A percentile compares a stretch with the other conserved stretches of the same genome.
Evolutionary conservation across 2,113 vertebrate species (phyloP).

Genomic region (Peromyscus maniculatus): DNA sequence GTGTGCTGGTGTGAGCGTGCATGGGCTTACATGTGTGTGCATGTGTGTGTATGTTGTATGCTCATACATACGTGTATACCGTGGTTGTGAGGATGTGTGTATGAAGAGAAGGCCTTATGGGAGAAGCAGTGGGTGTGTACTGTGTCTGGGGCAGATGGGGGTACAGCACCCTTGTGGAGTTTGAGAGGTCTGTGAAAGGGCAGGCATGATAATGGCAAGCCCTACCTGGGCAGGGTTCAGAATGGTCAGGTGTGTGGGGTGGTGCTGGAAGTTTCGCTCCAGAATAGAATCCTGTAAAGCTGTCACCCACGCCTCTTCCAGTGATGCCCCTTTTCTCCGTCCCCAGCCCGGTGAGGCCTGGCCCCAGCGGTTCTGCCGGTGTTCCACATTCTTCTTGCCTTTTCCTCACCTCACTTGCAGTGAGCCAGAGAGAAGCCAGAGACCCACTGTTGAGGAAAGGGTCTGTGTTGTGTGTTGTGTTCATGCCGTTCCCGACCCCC

Average conservation of each 20-base stretch:
- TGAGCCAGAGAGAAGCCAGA: slow-evolving; percentile 36
- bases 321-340: not conserved
- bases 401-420: slow-evolving; percentile 17
- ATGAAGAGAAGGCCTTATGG: not conserved
- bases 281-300: slow-evolving; percentile 44
- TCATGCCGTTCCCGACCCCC: not conserved
- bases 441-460: not conserved
- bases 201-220: not conserved
- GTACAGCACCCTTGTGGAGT: not conserved
- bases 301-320: slow-evolving; percentile 39
- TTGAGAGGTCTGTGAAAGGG: not conserved
- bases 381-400: not conserved
- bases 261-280: not conserved
- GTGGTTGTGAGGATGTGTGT: not conserved
- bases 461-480: not conserved
- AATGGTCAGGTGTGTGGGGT: not conserved
- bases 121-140: slow-evolving; percentile 21
- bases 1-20: slow-evolving; percentile 24
- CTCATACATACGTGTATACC: not conserved
- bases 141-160: slow-evolving; percentile 34
- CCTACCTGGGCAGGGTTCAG: slow-evolving; percentile 11
- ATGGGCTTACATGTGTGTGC: not conserved
- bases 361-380: not conserved
- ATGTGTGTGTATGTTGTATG: not conserved
- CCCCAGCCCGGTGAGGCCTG: not conserved